These are phyloP conservation scores for Pangasianodon hypophthalmus DNA, from an alignment of 2,113 vertebrate species.

Conservation along the genomic window DNA sequence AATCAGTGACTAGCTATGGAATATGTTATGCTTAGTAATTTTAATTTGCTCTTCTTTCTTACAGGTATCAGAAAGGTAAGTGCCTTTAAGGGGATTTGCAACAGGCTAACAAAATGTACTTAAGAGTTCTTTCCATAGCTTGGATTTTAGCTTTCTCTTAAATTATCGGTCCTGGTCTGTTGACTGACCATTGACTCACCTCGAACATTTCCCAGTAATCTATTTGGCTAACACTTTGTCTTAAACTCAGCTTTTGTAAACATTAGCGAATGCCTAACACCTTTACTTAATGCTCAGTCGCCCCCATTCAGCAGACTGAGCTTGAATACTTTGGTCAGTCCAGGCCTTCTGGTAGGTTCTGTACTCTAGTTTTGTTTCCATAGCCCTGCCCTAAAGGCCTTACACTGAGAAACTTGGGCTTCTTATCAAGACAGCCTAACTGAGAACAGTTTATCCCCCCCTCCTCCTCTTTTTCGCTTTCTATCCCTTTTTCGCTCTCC, in stretches of 20 bases:
- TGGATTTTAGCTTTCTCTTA: conserved; percentile 60
- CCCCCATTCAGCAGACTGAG: background rate
- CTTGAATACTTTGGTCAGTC: conserved; percentile 52
- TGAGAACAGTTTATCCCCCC: conserved; percentile 80
- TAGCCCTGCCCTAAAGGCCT: conserved; percentile 77
- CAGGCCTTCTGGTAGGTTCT: conserved; percentile 69
- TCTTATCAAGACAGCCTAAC: conserved; percentile 80
- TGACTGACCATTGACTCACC: conserved; percentile 54
- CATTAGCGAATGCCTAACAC: background rate
- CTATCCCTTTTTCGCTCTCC: conserved; percentile 72
- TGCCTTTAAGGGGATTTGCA: conserved; percentile 53
- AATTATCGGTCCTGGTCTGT: conserved; percentile 33
- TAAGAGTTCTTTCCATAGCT: conserved; percentile 78
- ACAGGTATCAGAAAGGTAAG: conserved; percentile 69
- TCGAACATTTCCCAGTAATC: conserved; percentile 33
- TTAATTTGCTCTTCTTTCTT: conserved; percentile 60
- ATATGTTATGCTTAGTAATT: conserved; percentile 65
- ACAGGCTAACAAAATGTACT: conserved; percentile 57
- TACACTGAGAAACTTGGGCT: conserved; percentile 84
- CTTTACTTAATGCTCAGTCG: background rate
- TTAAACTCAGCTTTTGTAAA: conserved; percentile 8
- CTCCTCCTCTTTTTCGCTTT: conserved; percentile 68
- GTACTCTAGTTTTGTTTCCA: conserved; percentile 63
- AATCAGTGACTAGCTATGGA: conserved; percentile 80
- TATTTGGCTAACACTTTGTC: conserved; percentile 21